Conservation (phyloP, 2,888 invertebrate genomes). For the Magallana nippona region DNA sequence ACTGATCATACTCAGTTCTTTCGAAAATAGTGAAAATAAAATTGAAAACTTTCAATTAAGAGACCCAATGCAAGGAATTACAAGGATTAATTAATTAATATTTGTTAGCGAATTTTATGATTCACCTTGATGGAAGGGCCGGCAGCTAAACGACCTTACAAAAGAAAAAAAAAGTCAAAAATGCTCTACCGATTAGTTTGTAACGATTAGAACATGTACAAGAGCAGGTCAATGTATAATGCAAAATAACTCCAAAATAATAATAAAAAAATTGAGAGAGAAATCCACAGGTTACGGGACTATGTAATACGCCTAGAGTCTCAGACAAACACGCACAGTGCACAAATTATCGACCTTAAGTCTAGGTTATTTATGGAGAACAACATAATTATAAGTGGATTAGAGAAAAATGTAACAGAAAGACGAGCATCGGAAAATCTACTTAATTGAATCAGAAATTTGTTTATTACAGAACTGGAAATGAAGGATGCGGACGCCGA, state of each 20-base stretch:
- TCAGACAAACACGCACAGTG: not conserved
- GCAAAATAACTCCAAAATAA: not conserved
- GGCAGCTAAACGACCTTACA: not conserved
- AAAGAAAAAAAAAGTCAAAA: not conserved
- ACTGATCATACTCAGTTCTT: not conserved
- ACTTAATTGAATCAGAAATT: not conserved
- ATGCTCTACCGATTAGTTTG: no score
- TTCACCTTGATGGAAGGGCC: not conserved
- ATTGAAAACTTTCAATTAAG: not conserved
- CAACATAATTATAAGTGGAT: not conserved
- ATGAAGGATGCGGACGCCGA: not conserved
- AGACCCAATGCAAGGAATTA: not conserved
- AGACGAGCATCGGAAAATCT: not conserved
- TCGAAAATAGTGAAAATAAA: not conserved
- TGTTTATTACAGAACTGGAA: not conserved
- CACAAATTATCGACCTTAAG: not conserved
- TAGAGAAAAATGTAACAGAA: not conserved
- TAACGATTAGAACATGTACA: not conserved
- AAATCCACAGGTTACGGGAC: not conserved
- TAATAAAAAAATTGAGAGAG: not conserved
- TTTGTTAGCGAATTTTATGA: not conserved
- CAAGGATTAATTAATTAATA: not conserved
- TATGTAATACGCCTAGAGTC: not conserved
- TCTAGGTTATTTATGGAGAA: conserved; percentile 8
- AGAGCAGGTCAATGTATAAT: not conserved